Evolutionary conservation across 2,113 vertebrate genomes (phyloP).

Genomic region (Dendrocopos noguchii): DNA sequence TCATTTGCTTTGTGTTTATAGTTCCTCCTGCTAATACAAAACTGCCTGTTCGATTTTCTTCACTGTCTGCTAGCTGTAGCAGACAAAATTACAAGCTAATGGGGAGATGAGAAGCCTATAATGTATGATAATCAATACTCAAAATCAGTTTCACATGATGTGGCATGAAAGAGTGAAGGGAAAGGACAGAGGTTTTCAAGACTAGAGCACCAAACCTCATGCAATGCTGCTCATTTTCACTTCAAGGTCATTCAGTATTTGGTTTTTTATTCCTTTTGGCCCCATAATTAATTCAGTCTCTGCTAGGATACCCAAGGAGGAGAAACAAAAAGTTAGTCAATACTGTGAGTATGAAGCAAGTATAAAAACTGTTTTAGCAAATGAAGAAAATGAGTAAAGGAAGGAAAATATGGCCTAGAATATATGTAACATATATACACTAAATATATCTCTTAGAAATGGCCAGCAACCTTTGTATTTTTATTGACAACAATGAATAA

Average conservation of each 20-base stretch:
- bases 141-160: slow-evolving; percentile 38
- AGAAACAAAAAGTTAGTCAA: slow-evolving; percentile 56
- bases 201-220: slow-evolving; percentile 72
- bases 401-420: neutral
- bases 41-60: slow-evolving; percentile 56
- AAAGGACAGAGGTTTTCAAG: slow-evolving; percentile 61
- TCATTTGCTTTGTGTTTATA: slow-evolving; percentile 5
- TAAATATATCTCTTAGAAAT: neutral
- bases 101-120: slow-evolving; percentile 45
- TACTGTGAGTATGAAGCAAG: slow-evolving; percentile 31
- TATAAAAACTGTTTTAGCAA: slow-evolving; percentile 33
- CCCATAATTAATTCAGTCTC: slow-evolving; percentile 69
- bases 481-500: neutral
- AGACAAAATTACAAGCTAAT: slow-evolving; percentile 65
- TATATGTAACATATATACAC: neutral
- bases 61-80: slow-evolving; percentile 25
- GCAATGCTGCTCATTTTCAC: slow-evolving; percentile 72
- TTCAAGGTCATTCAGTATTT: slow-evolving; percentile 78
- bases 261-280: neutral
- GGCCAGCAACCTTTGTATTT: neutral
- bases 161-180: slow-evolving; percentile 52
- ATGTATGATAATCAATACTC: slow-evolving; percentile 72
- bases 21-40: slow-evolving; percentile 42
- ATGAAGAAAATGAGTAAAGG: neutral
- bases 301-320: slow-evolving; percentile 15